Conservation (phyloP, 2,888 invertebrate species). For the Yponomeuta plumbellus region DNA sequence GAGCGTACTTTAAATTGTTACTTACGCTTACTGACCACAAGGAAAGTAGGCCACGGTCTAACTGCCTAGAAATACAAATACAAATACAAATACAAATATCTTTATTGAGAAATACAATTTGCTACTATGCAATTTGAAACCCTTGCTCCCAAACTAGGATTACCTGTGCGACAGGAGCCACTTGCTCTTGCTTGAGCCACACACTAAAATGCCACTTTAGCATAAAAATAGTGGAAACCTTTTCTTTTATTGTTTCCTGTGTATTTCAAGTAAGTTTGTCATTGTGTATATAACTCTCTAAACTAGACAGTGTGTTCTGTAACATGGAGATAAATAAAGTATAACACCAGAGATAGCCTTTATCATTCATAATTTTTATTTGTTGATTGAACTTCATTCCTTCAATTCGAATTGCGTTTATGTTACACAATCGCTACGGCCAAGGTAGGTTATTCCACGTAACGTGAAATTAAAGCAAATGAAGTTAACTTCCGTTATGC, state of each 20-base stretch:
- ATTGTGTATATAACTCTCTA: not conserved
- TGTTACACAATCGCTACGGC: not conserved
- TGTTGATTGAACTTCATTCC: not conserved
- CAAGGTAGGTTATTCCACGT: not conserved
- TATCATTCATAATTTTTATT: not conserved
- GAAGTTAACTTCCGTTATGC: not conserved
- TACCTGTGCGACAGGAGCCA: no score
- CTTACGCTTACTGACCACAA: slow-evolving; percentile 31
- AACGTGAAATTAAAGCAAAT: slow-evolving; percentile 2
- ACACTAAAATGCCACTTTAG: slow-evolving; percentile 1
- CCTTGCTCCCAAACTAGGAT: no score
- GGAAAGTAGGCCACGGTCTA: slow-evolving; percentile 36
- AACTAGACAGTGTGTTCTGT: not conserved
- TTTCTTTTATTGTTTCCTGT: not conserved
- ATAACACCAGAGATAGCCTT: not conserved
- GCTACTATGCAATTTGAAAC: no score
- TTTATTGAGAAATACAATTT: no score
- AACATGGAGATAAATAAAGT: not conserved
- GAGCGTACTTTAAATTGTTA: slow-evolving; percentile 31
- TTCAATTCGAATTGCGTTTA: not conserved
- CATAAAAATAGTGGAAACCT: slow-evolving; percentile 5
- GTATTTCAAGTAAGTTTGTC: not conserved
- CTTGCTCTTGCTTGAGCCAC: no score
- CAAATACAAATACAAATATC: no score
- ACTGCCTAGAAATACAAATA: slow-evolving; percentile 10